Evolutionary conservation across 2,888 invertebrate genomes (phyloP).

Genomic region (Saturnia japonica): DNA sequence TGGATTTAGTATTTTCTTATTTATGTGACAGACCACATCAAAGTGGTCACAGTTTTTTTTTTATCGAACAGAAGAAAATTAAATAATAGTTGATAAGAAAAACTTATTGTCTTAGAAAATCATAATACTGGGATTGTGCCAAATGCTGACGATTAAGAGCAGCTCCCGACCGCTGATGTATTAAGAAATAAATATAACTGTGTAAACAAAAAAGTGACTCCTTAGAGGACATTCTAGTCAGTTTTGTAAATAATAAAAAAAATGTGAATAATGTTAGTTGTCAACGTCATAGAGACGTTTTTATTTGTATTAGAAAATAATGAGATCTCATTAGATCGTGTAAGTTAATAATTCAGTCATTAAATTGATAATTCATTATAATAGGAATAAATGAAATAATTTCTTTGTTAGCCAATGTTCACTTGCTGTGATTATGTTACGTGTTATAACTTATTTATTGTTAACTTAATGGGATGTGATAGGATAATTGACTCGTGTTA

Average conservation of each 20-base stretch:
- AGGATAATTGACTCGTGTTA: slow-evolving; percentile 70
- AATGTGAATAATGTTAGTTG: slow-evolving; percentile 78
- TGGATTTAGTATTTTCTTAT: neutral
- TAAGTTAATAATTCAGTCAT: slow-evolving; percentile 78
- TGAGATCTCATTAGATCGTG: slow-evolving; percentile 79
- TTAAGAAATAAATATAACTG: slow-evolving; percentile 58
- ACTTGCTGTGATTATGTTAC: slow-evolving; percentile 81
- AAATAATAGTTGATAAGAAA: slow-evolving; percentile 54
- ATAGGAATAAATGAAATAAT: slow-evolving; percentile 68
- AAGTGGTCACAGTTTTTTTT: slow-evolving; percentile 39
- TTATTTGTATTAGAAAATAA: slow-evolving; percentile 77
- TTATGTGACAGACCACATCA: neutral
- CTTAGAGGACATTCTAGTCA: slow-evolving; percentile 78
- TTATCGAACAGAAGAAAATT: slow-evolving; percentile 54
- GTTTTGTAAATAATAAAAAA: slow-evolving; percentile 74
- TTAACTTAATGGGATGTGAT: slow-evolving; percentile 76
- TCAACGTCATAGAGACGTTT: slow-evolving; percentile 72
- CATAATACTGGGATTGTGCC: slow-evolving; percentile 75
- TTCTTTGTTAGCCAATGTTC: slow-evolving; percentile 82
- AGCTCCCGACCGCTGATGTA: slow-evolving; percentile 63
- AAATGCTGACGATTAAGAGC: slow-evolving; percentile 69
- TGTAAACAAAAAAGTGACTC: slow-evolving; percentile 66
- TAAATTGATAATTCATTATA: slow-evolving; percentile 76
- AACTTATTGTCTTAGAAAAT: slow-evolving; percentile 62
- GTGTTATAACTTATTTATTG: slow-evolving; percentile 75